A percentile compares a stretch with the other conserved stretches of the same genome.
Conservation (phyloP, 2,113 vertebrate genomes). For the Serinus canaria region DNA sequence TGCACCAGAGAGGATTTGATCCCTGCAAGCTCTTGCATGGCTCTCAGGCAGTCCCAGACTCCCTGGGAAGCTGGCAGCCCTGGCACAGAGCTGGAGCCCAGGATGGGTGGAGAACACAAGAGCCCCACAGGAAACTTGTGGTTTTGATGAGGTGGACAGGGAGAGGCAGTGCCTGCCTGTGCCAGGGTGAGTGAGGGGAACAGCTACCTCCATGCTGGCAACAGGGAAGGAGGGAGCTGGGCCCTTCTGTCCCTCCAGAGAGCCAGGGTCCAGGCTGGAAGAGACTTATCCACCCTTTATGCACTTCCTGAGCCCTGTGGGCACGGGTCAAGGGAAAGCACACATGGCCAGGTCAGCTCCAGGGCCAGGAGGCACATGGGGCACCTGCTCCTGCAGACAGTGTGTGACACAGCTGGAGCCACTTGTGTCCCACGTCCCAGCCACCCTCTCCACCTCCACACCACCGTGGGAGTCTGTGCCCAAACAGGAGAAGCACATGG, state of each 20-base stretch:
- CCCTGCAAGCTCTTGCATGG: background rate
- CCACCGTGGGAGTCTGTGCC: background rate
- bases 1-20: background rate
- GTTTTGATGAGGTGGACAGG: conserved; percentile 12
- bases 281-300: background rate
- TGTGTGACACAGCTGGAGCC: background rate
- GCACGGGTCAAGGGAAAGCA: fast-evolving
- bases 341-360: fast-evolving
- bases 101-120: conserved; percentile 8
- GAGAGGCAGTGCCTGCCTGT: conserved; percentile 5
- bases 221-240: background rate
- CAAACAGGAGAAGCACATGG: fast-evolving
- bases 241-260: background rate
- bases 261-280: background rate
- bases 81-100: background rate
- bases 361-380: fast-evolving
- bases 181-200: background rate
- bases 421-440: fast-evolving
- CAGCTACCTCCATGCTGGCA: background rate
- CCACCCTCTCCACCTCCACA: background rate
- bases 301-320: background rate
- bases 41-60: background rate
- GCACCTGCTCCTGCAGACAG: background rate
- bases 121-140: conserved; percentile 44
- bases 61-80: background rate